Base-by-base conservation (phyloP, 2,888 invertebrate genomes). In the Epistrophe eligans region DNA sequence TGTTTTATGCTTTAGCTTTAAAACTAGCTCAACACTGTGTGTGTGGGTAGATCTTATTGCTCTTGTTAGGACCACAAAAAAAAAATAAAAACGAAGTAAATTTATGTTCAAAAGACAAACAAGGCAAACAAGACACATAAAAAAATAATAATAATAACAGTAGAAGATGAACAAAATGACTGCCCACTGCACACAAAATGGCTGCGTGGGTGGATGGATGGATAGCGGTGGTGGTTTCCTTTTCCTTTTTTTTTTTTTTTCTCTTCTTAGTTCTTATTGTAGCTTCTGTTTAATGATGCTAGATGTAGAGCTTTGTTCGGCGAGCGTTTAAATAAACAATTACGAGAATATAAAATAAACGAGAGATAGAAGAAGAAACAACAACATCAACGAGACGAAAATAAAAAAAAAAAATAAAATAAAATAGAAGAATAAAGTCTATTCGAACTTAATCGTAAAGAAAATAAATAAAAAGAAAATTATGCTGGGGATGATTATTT, bases 271-370 rank as follows among this genome's bases (percentile, higher is more conserved):
- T 40, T 45, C 28, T 32, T 64, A 15, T 64, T 64, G 45, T 64
- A 48, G 64, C 15, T 55, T 71, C 10, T 55, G 55, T 58, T 57
- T 48, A 70, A 64, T 70, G 40, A 40, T 57, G 70, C 70, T 48
- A 11, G 55, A 45, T 55, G 67, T 58, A 48, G 55, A 57, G 66
- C 67, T 70, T 62, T 79, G 60, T 70, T 62, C 32, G 43, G 55
- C 13, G 19, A 40, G n/a, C 62, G 84, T 84, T 84, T 84, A 84
- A 84, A 77, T 80, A 84, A 84, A 84, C 76, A 80, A 71, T 80
- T 80, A 84, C 71, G 48, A 70, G 66, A 72, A 50, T 58, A 71
- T 80, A 74, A 74, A 79, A 84, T 67, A 79, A 79, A 67, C 64
- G 24, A 79, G 35, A 35, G 57, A 45, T 40, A 35, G 35, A 64